Conservation (phyloP, 2,113 vertebrate genomes). For the Thryonomys swinderianus region DNA sequence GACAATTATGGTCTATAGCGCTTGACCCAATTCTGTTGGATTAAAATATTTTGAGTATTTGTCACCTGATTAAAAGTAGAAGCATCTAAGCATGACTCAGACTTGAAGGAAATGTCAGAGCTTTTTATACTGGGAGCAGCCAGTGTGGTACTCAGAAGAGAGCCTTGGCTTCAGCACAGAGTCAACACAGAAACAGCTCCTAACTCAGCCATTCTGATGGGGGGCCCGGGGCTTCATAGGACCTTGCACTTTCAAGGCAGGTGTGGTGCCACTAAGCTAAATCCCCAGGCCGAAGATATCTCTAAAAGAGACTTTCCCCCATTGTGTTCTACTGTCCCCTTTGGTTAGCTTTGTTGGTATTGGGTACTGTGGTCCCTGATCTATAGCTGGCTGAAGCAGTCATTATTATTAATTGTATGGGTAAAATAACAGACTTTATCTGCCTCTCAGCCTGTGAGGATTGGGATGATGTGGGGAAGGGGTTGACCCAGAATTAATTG, state of each 20-base stretch:
- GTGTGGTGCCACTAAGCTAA: too few relatives aligned
- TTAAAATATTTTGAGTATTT: constrained; percentile 81
- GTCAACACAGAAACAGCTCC: neutral
- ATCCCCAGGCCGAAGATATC: neutral
- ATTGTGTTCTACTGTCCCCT: neutral
- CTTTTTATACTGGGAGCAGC: constrained; percentile 68
- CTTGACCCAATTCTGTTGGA: constrained; percentile 75
- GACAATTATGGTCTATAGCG: constrained; percentile 53
- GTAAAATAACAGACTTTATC: neutral
- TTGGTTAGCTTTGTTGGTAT: neutral
- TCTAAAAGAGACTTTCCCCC: neutral
- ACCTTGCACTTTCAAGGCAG: too few relatives aligned
- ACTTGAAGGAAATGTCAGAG: constrained; percentile 79
- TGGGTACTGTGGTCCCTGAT: neutral
- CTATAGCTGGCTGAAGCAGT: neutral
- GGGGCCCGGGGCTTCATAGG: neutral
- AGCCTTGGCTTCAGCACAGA: neutral
- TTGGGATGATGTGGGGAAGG: neutral
- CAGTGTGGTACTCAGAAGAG: neutral
- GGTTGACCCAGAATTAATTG: neutral
- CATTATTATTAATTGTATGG: neutral
- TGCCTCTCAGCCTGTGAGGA: neutral
- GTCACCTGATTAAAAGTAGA: constrained; percentile 81
- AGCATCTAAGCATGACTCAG: constrained; percentile 74
- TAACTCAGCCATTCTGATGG: neutral